Conservation (phyloP, 2,888 invertebrate species). For the Platycheirus albimanus region DNA sequence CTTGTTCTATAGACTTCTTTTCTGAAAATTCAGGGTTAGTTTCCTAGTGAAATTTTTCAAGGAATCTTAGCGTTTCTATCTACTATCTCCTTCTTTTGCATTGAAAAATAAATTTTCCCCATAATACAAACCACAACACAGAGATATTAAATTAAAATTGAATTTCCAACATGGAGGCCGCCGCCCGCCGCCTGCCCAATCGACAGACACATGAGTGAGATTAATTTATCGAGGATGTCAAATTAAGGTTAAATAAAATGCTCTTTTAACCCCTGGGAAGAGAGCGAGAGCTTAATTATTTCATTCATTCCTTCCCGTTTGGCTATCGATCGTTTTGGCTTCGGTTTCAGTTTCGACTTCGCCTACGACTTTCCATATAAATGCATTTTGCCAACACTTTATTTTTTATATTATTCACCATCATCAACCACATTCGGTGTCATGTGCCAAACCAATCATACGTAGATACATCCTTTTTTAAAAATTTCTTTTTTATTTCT, state of each 20-base stretch:
- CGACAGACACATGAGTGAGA: not conserved
- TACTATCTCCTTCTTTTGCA: too few species aligned
- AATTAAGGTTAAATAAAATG: conserved; percentile 31
- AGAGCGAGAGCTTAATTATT: conserved; percentile 17
- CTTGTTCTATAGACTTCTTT: too few species aligned
- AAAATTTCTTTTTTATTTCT: not conserved
- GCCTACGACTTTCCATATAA: conserved; percentile 24
- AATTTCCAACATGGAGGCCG: too few species aligned
- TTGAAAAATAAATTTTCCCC: too few species aligned
- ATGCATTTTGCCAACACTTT: conserved; percentile 48
- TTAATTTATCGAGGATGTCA: not conserved
- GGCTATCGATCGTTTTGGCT: conserved; percentile 50
- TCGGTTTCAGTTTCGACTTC: not conserved
- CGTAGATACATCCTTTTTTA: conserved; percentile 18
- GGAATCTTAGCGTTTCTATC: too few species aligned
- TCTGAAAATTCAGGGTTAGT: too few species aligned
- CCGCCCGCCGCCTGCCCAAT: too few species aligned
- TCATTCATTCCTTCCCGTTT: conserved; percentile 8
- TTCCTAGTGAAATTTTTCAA: too few species aligned
- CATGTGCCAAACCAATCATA: conserved; percentile 52
- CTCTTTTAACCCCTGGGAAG: conserved; percentile 19
- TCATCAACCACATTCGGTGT: conserved; percentile 44
- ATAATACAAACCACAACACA: too few species aligned
- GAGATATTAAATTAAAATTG: too few species aligned
- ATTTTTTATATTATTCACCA: conserved; percentile 37